A percentile compares a stretch with the other conserved stretches of the same genome.
Conservation (phyloP, 2,888 invertebrate genomes). For the Pollenia labialis region DNA sequence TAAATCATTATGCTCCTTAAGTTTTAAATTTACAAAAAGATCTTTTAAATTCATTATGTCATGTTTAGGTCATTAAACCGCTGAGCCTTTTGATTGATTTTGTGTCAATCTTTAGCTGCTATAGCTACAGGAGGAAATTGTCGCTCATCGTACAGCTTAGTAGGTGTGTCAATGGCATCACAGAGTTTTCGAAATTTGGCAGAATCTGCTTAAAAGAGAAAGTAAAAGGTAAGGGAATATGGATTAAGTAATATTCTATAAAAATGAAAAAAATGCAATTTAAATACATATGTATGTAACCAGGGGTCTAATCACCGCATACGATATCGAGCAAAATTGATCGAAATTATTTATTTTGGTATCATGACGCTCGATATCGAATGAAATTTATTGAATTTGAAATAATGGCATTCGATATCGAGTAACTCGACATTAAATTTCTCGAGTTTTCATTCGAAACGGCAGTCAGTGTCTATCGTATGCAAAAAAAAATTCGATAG, state of each 20-base stretch:
- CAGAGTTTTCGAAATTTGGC: slow-evolving; percentile 83
- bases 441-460: too few relatives aligned
- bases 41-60: slow-evolving; percentile 30
- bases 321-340: too few relatives aligned
- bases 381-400: too few relatives aligned
- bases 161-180: slow-evolving; percentile 83
- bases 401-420: too few relatives aligned
- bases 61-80: slow-evolving; percentile 51
- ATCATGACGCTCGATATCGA: too few relatives aligned
- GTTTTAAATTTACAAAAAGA: slow-evolving; percentile 35
- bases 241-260: neutral
- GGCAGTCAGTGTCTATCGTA: too few relatives aligned
- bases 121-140: slow-evolving; percentile 84
- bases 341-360: too few relatives aligned
- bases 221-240: neutral
- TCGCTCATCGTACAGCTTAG: slow-evolving; percentile 83
- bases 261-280: neutral
- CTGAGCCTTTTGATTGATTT: slow-evolving; percentile 51
- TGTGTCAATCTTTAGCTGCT: slow-evolving; percentile 81
- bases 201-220: slow-evolving; percentile 79
- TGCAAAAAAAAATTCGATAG: too few relatives aligned
- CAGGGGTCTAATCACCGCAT: too few relatives aligned
- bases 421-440: too few relatives aligned
- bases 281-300: neutral
- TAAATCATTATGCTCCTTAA: slow-evolving; percentile 27